Evolutionary conservation across 2,113 vertebrate species (phyloP), one percentile per base, ranked within the genome.

Genomic region (Pholis gunnellus): DNA sequence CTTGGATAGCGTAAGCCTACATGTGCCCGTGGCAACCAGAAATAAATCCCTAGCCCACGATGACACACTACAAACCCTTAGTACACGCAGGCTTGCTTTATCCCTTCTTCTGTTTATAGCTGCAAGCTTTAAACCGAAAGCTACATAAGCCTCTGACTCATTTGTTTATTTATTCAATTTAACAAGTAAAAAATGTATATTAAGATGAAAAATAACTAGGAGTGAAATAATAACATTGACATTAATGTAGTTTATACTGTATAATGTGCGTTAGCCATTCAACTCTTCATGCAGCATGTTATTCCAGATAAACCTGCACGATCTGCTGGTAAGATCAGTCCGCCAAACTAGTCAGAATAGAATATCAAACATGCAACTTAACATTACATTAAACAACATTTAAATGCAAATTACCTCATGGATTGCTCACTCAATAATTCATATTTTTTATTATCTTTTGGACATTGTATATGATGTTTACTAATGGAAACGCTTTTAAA

Each of bases 11-110:
- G 22, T 83, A 78, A 87, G 78, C 65, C 68, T 85, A 42, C 5
- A 80, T 68, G 69, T 79, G 75, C 68, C 29, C 22, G 64, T 61
- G 69, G 64, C 25, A 66, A 77, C 74, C 66, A 79, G 76, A 86
- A 83, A 91, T 76, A 89, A 78, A 75, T 42, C 44, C 17, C 1
- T 57, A 60, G 54, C 78, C 75, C 40, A 72, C 67, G 59, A 76
- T 48, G 25, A 73, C 52, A 14, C 67, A 48, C 60, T 76, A 83
- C 63, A 77, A 70, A 69, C 61, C n/a, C 56, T 68, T 9, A 31
- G 56, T 18, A 20, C 68, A 78, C 2, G 14, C 64, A 69, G 40
- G 36, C 18, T 25, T 2, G 6, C 31, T 31, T 79, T 31, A 57
- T 42, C 9, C 4, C 40, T 72, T 20, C 27, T 27, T 57, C 70